phyloP scores from a whole-genome alignment of 2,113 vertebrate species.

The Aythya baeri region DNA sequence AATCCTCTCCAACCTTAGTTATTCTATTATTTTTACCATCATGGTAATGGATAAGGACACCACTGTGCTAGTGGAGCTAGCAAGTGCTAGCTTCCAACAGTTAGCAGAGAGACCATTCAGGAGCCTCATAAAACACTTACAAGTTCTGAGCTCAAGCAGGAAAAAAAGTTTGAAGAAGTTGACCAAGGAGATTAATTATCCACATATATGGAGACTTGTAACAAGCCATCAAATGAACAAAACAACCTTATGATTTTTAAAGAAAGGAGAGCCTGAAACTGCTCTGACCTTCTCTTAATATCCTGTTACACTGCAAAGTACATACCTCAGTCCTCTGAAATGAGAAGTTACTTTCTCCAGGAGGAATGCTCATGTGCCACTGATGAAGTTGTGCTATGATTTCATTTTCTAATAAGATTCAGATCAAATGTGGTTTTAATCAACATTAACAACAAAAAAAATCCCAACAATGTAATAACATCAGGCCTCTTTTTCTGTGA shows the following conservation, averaged over 20 bases:
- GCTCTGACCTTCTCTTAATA: not conserved
- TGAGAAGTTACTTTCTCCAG: not conserved
- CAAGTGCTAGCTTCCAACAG: not conserved
- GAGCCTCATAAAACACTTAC: not conserved
- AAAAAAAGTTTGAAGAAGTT: not conserved
- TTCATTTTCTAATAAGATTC: not conserved
- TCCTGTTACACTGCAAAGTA: not conserved
- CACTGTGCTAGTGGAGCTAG: not conserved
- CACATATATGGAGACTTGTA: not conserved
- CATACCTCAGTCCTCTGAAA: not conserved
- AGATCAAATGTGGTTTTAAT: not conserved
- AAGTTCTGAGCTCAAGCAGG: not conserved
- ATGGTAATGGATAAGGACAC: not conserved
- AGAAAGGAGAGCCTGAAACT: not conserved
- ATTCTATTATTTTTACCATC: not conserved
- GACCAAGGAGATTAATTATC: not conserved
- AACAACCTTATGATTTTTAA: not conserved
- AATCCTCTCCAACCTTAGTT: not conserved
- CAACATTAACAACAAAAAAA: not conserved
- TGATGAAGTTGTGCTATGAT: not conserved
- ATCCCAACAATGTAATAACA: not conserved
- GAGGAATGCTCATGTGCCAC: not conserved
- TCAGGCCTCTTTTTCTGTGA: not conserved
- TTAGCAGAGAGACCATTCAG: not conserved
- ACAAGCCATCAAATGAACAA: not conserved